These are phyloP conservation scores for Athalia rosae DNA, from an alignment of 2,888 invertebrate genomes.

Conservation along the genomic window DNA sequence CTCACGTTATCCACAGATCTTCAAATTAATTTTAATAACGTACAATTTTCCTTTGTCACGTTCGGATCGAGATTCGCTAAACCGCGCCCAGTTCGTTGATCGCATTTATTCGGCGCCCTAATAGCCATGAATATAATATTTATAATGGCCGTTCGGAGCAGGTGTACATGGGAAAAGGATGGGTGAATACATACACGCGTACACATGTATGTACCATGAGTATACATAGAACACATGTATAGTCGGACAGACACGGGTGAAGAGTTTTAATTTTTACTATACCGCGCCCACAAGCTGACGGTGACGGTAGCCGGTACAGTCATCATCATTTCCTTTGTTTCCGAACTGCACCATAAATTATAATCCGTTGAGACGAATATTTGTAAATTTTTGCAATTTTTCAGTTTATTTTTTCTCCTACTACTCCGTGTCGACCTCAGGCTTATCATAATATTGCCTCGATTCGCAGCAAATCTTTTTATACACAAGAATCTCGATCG, in stretches of 20 bases:
- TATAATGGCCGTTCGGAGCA: too few relatives aligned
- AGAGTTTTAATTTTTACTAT: conserved; percentile 6
- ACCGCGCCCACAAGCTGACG: conserved; percentile 21
- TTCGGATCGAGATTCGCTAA: neutral
- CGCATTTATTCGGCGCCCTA: conserved; percentile 6
- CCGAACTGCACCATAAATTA: conserved; percentile 8
- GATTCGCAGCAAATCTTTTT: too few relatives aligned
- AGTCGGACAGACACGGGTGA: neutral
- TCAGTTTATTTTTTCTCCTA: too few relatives aligned
- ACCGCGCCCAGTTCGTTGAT: neutral
- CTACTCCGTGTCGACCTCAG: too few relatives aligned
- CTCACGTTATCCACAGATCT: too few relatives aligned
- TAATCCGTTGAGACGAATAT: neutral
- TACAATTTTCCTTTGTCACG: too few relatives aligned
- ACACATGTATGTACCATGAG: neutral
- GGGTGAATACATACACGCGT: neutral
- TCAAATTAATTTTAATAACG: too few relatives aligned
- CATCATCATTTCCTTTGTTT: conserved; percentile 22
- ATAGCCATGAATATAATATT: neutral
- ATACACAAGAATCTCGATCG: too few relatives aligned
- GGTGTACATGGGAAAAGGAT: too few relatives aligned
- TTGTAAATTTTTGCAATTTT: neutral
- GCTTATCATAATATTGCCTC: too few relatives aligned
- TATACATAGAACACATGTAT: neutral
- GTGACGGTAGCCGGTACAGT: neutral